These are phyloP conservation scores for Aphodius granarius DNA, from an alignment of 2,888 invertebrate genomes.

Conservation along the genomic window DNA sequence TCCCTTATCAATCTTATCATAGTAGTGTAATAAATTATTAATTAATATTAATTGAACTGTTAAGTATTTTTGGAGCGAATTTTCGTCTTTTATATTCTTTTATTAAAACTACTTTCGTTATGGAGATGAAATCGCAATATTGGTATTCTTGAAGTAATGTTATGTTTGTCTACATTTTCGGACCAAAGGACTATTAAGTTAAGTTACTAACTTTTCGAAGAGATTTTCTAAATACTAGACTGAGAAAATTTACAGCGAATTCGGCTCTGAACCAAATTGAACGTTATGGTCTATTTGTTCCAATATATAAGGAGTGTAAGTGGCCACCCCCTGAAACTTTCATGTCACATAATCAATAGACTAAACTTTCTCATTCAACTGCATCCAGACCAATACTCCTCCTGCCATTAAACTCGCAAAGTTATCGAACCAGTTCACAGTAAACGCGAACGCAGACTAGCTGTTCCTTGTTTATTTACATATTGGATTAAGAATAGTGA, in stretches of 20 bases:
- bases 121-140: too few species aligned
- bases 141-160: too few species aligned
- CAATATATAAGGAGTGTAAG: not conserved
- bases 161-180: too few species aligned
- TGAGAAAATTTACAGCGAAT: not conserved
- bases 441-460: not conserved
- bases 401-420: not conserved
- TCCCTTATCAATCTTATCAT: too few species aligned
- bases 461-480: not conserved
- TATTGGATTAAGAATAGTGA: not conserved
- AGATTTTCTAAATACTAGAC: not conserved
- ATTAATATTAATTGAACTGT: too few species aligned
- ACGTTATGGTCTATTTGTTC: not conserved
- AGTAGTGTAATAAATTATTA: too few species aligned
- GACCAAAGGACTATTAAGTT: too few species aligned
- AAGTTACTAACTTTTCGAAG: too few species aligned
- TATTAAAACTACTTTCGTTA: too few species aligned
- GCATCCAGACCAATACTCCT: not conserved
- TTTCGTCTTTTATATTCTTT: too few species aligned
- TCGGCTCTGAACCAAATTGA: not conserved
- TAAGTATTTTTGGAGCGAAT: too few species aligned
- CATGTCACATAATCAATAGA: not conserved
- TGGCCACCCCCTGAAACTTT: not conserved
- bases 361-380: not conserved
- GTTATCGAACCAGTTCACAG: not conserved